These are phyloP conservation scores for Streblospio benedicti DNA, from an alignment of 1,140 invertebrate genomes.

Conservation along the genomic window DNA sequence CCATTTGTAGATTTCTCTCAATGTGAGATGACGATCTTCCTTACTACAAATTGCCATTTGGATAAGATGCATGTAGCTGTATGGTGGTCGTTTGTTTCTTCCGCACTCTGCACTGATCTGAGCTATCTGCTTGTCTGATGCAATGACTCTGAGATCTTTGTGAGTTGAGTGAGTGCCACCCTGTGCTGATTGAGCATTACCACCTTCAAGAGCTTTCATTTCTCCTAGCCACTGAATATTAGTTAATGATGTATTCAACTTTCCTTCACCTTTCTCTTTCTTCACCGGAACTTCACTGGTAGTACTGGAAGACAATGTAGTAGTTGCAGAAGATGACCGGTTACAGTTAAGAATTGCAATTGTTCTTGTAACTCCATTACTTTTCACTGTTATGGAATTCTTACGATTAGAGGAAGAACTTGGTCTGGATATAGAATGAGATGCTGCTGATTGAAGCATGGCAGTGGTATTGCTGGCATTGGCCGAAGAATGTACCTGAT, in stretches of 20 bases:
- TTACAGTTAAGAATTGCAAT: too few relatives aligned
- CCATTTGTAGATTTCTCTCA: conserved; percentile 19
- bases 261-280: too few relatives aligned
- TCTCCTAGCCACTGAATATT: not conserved
- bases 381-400: too few relatives aligned
- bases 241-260: not conserved
- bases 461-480: too few relatives aligned
- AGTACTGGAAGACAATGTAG: too few relatives aligned
- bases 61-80: conserved; percentile 16
- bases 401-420: too few relatives aligned
- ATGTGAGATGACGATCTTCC: conserved; percentile 10
- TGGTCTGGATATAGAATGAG: too few relatives aligned
- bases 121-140: not conserved
- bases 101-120: not conserved
- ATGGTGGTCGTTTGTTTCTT: conserved; percentile 6
- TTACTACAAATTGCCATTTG: conserved; percentile 16
- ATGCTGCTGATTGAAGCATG: too few relatives aligned
- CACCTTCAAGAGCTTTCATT: not conserved
- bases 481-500: too few relatives aligned
- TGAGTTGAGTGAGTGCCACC: not conserved
- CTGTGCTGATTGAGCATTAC: not conserved
- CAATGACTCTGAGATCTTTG: not conserved
- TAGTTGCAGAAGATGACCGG: too few relatives aligned
- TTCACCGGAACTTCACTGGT: too few relatives aligned
- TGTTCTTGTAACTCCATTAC: too few relatives aligned